These are phyloP conservation scores for Dasypogon diadema DNA, from an alignment of 2,888 invertebrate genomes.

Conservation along the genomic window DNA sequence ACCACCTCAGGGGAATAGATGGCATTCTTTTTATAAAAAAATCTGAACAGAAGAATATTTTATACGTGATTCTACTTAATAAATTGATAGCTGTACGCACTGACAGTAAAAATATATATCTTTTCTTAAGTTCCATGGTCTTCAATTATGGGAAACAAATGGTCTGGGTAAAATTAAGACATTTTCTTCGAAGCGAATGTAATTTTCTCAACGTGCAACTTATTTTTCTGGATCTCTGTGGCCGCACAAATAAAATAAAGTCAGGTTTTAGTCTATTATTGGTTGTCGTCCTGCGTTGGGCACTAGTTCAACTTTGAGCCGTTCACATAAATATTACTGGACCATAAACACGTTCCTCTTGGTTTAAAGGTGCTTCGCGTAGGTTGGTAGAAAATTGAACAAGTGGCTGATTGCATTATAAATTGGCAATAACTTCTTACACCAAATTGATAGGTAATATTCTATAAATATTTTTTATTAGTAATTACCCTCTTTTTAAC, in stretches of 20 bases:
- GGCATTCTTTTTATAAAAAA: too few species aligned
- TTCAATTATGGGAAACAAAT: slow-evolving; percentile 52
- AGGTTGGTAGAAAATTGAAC: slow-evolving; percentile 50
- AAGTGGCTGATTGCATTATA: slow-evolving; percentile 51
- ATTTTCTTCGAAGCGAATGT: slow-evolving; percentile 32
- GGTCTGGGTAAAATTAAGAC: slow-evolving; percentile 49
- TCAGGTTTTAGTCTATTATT: slow-evolving; percentile 34
- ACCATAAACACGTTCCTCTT: slow-evolving; percentile 37
- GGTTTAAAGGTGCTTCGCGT: slow-evolving; percentile 38
- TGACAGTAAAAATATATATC: not conserved
- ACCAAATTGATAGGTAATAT: slow-evolving; percentile 49
- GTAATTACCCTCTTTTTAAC: slow-evolving; percentile 41
- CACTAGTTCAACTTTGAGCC: slow-evolving; percentile 31
- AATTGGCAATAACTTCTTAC: slow-evolving; percentile 47
- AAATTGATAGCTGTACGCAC: not conserved
- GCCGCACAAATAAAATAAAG: slow-evolving; percentile 11
- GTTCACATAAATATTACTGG: slow-evolving; percentile 23
- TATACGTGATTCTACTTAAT: too few species aligned
- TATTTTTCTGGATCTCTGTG: slow-evolving; percentile 42
- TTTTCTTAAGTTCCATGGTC: not conserved
- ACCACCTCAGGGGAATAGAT: too few species aligned
- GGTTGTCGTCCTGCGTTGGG: slow-evolving; percentile 15
- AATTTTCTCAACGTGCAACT: slow-evolving; percentile 37
- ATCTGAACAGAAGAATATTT: too few species aligned
- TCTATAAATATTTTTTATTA: slow-evolving; percentile 45